Evolutionary conservation across 2,113 vertebrate genomes (phyloP), one percentile per base, ranked within the genome.

Genomic region (Oryzias javanicus): DNA sequence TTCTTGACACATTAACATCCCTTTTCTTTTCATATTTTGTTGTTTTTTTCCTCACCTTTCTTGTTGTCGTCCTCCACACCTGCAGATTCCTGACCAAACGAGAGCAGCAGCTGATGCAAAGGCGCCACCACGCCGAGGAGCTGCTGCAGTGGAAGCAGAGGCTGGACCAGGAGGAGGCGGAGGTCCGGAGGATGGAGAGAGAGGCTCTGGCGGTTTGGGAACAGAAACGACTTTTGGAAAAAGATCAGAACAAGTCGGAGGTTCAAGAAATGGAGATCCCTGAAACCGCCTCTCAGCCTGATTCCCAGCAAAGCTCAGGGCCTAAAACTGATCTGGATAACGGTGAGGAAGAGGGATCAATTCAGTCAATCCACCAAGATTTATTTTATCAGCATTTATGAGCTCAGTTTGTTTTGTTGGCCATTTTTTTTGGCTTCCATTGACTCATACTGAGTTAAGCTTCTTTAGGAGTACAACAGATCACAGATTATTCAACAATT

Each of bases 21-120:
- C n/a, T 4, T 49, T 55, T 49, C 14, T 24, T 35, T 41, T 13
- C 20, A 42, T 3, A 7, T 46, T 15, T 51, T 67, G n/a, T 42
- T 60, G 15, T 27, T 50, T 63, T 25, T 14, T 57, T 22, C 1
- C 25, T 64, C 53, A 47, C 40, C 35, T 27, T 49, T n/a, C n/a
- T 48, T 40, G n/a, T 70, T 55, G 29, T 71, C 16, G 48, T 40
- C 29, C 2, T 78, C 25, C 85, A 6, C 83, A 50, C 70, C 49
- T 13, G 0, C 72, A 99, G 97, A 85, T 99, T 98, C 87, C 89
- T 99, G 42, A 98, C 96, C 0, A 98, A 98, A 82, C 87, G 97
- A 40, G 97, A 99, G 17, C 96, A 98, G 86, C 95, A 96, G 78
- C 89, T 99, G 58, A 94, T 96, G 91, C 94, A 96, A 16, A 91